Evolutionary conservation across 1,140 invertebrate genomes (phyloP).

Genomic region (Myzus persicae): DNA sequence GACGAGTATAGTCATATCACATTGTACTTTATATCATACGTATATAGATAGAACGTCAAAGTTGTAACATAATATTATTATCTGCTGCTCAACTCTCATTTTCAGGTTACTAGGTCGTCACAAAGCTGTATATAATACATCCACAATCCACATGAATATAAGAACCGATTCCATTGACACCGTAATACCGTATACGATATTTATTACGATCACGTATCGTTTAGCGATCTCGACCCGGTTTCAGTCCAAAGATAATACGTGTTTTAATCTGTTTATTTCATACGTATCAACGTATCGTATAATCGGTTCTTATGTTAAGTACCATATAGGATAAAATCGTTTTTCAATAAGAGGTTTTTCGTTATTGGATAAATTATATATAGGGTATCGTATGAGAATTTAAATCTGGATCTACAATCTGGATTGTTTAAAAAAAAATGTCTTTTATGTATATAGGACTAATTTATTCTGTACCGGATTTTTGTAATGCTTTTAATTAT

Average conservation of each 20-base stretch:
- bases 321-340: not conserved
- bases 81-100: not conserved
- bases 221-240: constrained; percentile 8
- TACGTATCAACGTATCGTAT: not conserved
- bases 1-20: not conserved
- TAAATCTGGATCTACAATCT: not conserved
- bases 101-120: not conserved
- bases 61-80: not conserved
- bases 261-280: not conserved
- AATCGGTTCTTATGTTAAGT: not conserved
- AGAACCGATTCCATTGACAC: not conserved
- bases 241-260: not conserved
- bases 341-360: not conserved
- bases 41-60: not conserved
- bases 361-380: not conserved
- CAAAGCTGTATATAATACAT: not conserved
- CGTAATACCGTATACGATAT: constrained; percentile 13
- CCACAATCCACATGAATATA: not conserved
- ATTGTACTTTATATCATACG: not conserved
- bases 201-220: constrained; percentile 11
- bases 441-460: not conserved
- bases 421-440: not conserved
- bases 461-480: not conserved
- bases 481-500: not conserved
- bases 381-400: not conserved